Evolutionary conservation across 2,113 vertebrate genomes (phyloP).

Genomic region (Lampris megalopsis): DNA sequence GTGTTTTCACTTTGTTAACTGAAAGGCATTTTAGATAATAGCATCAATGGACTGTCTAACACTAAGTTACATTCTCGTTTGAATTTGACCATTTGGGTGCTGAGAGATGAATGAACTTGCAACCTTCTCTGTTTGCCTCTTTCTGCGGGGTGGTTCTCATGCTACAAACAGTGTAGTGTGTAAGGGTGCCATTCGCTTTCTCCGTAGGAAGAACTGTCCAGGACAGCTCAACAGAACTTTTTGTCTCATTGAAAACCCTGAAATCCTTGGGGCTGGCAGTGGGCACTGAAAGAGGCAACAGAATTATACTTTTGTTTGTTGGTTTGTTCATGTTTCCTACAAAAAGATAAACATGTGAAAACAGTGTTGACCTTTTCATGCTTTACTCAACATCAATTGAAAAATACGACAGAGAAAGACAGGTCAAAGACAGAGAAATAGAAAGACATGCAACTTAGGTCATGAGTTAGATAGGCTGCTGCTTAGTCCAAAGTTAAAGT

Average conservation of each 20-base stretch:
- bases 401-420: no score
- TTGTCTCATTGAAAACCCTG: constrained; percentile 19
- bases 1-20: no score
- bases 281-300: constrained; percentile 62
- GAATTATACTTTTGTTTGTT: neutral
- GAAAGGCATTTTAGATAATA: no score
- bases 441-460: no score
- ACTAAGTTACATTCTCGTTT: neutral
- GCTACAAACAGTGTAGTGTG: constrained; percentile 72
- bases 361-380: no score
- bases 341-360: neutral
- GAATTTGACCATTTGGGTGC: neutral
- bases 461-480: no score
- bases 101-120: neutral
- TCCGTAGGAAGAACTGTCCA: constrained; percentile 70
- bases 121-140: constrained; percentile 12
- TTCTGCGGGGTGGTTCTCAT: constrained; percentile 23
- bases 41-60: no score
- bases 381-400: no score
- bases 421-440: no score
- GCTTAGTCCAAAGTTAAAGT: no score
- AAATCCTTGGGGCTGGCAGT: constrained; percentile 59
- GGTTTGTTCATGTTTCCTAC: neutral
- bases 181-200: constrained; percentile 73
- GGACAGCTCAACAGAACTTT: constrained; percentile 54